Percentiles rank a stretch among this genome's conserved stretches.
These are phyloP conservation scores for Zapornia atra DNA, from an alignment of 2,113 vertebrate genomes.

Conservation along the genomic window DNA sequence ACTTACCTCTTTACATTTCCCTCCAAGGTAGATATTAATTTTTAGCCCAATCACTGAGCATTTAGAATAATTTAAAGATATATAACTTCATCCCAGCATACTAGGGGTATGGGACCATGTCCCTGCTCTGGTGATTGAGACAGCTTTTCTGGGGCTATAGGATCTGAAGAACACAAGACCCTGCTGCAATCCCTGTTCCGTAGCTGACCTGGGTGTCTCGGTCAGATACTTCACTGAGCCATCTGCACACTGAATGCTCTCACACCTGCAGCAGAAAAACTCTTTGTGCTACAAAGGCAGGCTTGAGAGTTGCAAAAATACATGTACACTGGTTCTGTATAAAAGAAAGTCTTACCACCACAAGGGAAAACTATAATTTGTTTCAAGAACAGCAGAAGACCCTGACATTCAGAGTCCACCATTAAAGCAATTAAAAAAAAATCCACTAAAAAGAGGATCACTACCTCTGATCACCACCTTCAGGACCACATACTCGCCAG, in stretches of 20 bases:
- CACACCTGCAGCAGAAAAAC: not conserved
- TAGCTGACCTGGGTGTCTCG: not conserved
- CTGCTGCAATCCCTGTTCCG: accelerated
- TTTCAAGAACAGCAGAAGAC: not conserved
- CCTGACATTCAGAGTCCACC: not conserved
- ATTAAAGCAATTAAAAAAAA: not conserved
- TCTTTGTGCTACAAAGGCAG: not conserved
- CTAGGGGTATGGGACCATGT: not conserved
- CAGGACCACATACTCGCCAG: not conserved
- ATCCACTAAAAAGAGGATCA: not conserved
- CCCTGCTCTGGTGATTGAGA: not conserved
- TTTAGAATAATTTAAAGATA: not conserved
- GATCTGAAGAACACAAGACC: not conserved
- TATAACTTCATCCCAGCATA: not conserved
- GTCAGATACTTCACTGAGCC: not conserved
- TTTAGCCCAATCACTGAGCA: not conserved
- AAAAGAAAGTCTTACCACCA: not conserved
- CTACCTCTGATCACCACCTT: not conserved
- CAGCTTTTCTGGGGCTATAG: not conserved
- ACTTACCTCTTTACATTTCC: not conserved
- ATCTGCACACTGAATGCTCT: not conserved
- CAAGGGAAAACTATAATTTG: not conserved
- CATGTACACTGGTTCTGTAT: not conserved
- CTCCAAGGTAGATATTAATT: not conserved
- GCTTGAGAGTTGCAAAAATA: not conserved